These are phyloP conservation scores for Eudemis profundana DNA, from an alignment of 2,888 invertebrate genomes.

Conservation along the genomic window DNA sequence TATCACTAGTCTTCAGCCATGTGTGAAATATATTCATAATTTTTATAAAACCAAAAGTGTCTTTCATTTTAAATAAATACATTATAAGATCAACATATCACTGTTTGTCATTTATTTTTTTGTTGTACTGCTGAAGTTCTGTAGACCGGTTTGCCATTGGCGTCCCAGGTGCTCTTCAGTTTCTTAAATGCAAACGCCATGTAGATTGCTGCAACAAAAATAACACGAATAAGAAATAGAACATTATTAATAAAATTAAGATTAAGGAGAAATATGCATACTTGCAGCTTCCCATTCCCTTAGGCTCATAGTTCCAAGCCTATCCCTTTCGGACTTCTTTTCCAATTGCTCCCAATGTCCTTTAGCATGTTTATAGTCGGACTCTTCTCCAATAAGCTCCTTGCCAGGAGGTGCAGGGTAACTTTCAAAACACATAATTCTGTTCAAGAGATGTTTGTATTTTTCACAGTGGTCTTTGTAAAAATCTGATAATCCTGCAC, in stretches of 20 bases:
- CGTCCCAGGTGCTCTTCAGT: slow-evolving; percentile 87
- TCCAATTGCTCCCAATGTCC: slow-evolving; percentile 80
- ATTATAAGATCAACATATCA: not conserved
- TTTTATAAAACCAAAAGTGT: too few relatives aligned
- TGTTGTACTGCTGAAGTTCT: slow-evolving; percentile 52
- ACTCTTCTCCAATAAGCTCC: slow-evolving; percentile 84
- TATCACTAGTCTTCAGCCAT: not conserved
- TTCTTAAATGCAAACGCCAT: slow-evolving; percentile 94
- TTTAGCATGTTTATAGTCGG: slow-evolving; percentile 91
- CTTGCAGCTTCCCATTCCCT: slow-evolving; percentile 97
- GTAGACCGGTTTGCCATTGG: slow-evolving; percentile 87
- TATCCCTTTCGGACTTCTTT: slow-evolving; percentile 65
- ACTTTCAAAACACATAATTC: slow-evolving; percentile 92
- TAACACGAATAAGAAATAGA: slow-evolving; percentile 34
- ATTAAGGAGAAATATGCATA: slow-evolving; percentile 79
- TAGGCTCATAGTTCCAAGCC: slow-evolving; percentile 93
- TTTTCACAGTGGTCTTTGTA: slow-evolving; percentile 86
- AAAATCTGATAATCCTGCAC: slow-evolving; percentile 92
- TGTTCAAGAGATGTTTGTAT: slow-evolving; percentile 86
- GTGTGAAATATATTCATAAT: too few relatives aligned
- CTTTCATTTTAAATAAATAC: not conserved
- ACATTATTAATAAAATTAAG: not conserved
- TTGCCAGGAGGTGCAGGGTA: slow-evolving; percentile 88
- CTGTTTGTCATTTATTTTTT: slow-evolving; percentile 33
- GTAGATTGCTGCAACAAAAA: slow-evolving; percentile 89